These are phyloP conservation scores for Zhuqinia jingwanae DNA, from an alignment of 2,888 invertebrate species.

Conservation along the genomic window DNA sequence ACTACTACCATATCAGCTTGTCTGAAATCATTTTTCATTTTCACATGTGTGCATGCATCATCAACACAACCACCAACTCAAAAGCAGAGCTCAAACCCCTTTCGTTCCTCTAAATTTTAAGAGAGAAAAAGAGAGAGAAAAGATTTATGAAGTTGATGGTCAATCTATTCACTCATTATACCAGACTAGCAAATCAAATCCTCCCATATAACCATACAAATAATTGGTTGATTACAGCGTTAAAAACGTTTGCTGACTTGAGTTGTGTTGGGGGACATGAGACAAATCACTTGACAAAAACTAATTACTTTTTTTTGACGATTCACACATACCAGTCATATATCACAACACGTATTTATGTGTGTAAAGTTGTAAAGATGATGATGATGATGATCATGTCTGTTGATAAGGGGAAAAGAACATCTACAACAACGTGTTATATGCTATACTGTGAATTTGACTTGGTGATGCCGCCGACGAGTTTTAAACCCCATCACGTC, in stretches of 20 bases:
- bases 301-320: slow-evolving; percentile 40
- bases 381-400: not conserved
- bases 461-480: not conserved
- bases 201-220: not conserved
- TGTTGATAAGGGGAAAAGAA: not conserved
- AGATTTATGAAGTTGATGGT: no score
- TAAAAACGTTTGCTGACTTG: not conserved
- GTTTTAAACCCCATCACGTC: no score
- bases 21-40: not conserved
- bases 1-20: no score
- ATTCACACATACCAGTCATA: not conserved
- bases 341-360: not conserved
- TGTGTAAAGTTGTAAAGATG: no score
- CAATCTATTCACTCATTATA: not conserved
- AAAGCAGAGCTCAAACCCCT: no score
- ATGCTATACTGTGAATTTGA: not conserved
- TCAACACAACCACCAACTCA: no score
- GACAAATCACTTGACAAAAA: slow-evolving; percentile 59
- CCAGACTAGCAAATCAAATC: not conserved
- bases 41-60: not conserved
- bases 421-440: no score
- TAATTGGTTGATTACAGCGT: not conserved
- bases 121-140: no score
- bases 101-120: no score
- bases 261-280: slow-evolving; percentile 11